These are phyloP conservation scores for Geopemphigus sp. DNA, from an alignment of 1,140 invertebrate species.

Conservation along the genomic window DNA sequence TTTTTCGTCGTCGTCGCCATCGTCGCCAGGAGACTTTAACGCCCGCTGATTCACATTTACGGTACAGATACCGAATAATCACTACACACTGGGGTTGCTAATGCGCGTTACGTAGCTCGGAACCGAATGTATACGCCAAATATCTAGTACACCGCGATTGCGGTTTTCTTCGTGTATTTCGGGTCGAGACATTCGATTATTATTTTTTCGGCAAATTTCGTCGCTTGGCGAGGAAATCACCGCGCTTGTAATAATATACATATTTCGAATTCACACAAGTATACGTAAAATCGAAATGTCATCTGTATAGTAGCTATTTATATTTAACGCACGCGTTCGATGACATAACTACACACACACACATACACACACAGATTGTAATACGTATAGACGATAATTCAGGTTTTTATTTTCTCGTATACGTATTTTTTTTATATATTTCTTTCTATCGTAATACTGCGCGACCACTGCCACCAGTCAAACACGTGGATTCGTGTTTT, in stretches of 20 bases:
- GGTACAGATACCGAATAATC: background rate
- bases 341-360: background rate
- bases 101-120: background rate
- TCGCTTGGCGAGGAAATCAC: background rate
- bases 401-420: conserved; percentile 28
- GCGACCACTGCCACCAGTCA: background rate
- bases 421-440: background rate
- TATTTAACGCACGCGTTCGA: background rate
- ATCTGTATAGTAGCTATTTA: background rate
- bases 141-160: no score
- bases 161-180: background rate
- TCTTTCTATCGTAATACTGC: background rate
- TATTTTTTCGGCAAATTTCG: no score
- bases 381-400: conserved; percentile 17
- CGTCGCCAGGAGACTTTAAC: conserved; percentile 30
- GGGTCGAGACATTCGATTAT: background rate
- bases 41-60: background rate
- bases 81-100: no score
- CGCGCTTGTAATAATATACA: background rate
- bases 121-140: no score
- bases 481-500: conserved; percentile 8
- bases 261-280: no score
- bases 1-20: no score
- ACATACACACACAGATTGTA: background rate
- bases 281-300: background rate